phyloP scores from a whole-genome alignment of 2,113 vertebrate species.

The Megaleporinus macrocephalus region DNA sequence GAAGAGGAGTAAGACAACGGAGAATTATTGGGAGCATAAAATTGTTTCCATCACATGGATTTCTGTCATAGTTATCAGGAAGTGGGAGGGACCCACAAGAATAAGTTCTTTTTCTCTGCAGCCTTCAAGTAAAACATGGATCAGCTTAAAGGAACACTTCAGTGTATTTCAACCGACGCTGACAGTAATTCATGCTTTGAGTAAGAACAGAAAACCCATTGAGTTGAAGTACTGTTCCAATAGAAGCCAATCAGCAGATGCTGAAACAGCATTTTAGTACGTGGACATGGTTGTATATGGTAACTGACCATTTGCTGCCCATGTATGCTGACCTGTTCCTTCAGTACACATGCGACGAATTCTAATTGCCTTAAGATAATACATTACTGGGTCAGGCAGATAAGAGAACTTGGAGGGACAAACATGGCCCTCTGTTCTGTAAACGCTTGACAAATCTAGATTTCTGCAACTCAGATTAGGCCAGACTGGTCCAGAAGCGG shows the following conservation, averaged over 20 bases:
- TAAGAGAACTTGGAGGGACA: background rate
- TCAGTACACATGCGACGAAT: background rate
- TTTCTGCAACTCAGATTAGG: background rate
- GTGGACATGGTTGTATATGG: too few species aligned
- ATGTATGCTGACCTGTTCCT: background rate
- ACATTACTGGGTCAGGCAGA: background rate
- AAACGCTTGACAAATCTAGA: background rate
- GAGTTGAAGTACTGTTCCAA: too few species aligned
- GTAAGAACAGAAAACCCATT: too few species aligned
- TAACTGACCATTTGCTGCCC: too few species aligned
- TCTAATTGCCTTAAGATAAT: background rate
- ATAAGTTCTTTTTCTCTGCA: background rate
- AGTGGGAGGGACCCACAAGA: background rate
- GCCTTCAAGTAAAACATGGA: background rate
- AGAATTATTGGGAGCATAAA: constrained; percentile 6
- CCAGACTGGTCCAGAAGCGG: background rate
- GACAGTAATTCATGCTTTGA: background rate
- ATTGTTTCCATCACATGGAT: constrained; percentile 7
- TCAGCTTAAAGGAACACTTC: background rate
- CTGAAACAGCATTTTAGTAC: too few species aligned
- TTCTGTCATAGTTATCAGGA: background rate
- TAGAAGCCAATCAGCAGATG: too few species aligned
- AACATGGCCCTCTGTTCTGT: background rate
- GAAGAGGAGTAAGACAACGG: background rate
- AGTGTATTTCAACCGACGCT: background rate